These are phyloP conservation scores for Margarornis squamiger DNA, from an alignment of 2,797 vertebrate genomes.

Conservation along the genomic window DNA sequence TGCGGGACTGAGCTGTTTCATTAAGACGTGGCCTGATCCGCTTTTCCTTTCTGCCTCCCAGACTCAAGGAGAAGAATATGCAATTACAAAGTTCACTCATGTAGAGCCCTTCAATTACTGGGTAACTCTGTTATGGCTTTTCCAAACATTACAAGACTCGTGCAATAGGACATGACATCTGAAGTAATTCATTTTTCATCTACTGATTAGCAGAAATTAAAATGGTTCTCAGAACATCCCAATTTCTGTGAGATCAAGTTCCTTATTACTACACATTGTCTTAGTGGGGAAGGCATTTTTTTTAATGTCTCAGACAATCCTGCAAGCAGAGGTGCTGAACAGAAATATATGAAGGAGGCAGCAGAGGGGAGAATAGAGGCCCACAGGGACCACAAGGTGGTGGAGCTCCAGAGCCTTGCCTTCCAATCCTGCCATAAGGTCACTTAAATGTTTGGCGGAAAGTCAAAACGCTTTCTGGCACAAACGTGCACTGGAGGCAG, in stretches of 20 bases:
- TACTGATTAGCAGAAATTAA: slow-evolving; percentile 65
- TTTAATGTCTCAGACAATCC: background rate
- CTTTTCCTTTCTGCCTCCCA: slow-evolving; percentile 10
- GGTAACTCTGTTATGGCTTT: slow-evolving; percentile 29
- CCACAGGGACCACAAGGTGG: background rate
- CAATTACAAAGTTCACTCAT: slow-evolving; percentile 67
- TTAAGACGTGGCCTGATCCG: background rate
- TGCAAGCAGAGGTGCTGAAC: background rate
- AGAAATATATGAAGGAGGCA: background rate
- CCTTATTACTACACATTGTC: background rate
- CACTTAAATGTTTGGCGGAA: slow-evolving; percentile 10
- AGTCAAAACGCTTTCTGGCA: slow-evolving; percentile 33
- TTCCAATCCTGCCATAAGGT: slow-evolving; percentile 28
- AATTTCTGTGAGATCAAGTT: slow-evolving; percentile 43
- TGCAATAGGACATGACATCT: slow-evolving; percentile 48
- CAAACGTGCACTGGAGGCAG: background rate
- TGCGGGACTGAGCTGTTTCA: background rate
- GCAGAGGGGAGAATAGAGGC: background rate
- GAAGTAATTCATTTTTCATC: slow-evolving; percentile 61
- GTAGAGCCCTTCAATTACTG: slow-evolving; percentile 63
- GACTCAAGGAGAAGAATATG: slow-evolving; percentile 20
- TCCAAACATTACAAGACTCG: background rate
- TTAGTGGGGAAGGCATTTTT: slow-evolving; percentile 18
- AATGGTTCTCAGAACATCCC: slow-evolving; percentile 39
- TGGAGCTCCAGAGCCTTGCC: background rate